Evolutionary conservation across 2,113 vertebrate genomes (phyloP), one percentile per base, ranked within the genome.

Genomic region (Urocitellus parryii): DNA sequence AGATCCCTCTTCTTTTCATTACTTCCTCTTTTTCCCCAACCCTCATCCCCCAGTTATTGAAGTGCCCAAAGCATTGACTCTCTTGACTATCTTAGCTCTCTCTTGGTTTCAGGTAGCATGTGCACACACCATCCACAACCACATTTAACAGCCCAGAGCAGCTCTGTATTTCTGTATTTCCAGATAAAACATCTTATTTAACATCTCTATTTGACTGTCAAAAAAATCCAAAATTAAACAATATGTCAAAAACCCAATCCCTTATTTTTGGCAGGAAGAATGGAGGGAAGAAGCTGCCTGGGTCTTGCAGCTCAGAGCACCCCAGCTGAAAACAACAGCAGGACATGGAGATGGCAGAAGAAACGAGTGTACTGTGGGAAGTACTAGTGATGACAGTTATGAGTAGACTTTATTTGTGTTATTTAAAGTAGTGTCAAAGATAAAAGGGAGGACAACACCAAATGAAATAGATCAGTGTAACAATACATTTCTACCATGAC

Each of bases 151-250:
- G 68, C n/a, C 42, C 27, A 85, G 13, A 65, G 27, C 8, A 70
- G 2, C n/a, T 61, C 68, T 77, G 34, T 90, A 89, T 56, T n/a
- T 61, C 68, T 77, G 34, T 90, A 89, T 56, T 63, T 88, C 42
- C 58, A 86, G 14, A 85, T 63, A 80, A 76, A 93, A 88, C 3
- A 84, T 32, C 4, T 29, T 56, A 48, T 42, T 78, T 65, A 76
- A 93, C 48, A 77, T 63, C 18, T 34, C 29, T 20, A 67, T 18
- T 27, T 92, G 37, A 83, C 13, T 39, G 48, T 70, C 29, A 61
- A 1, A 85, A 14, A 94, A 94, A 85, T 81, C 45, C 85, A 24
- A 81, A 77, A 77, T 65, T 77, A 70, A 89, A 17, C 39, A 85
- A 13, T n/a, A 68, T 37, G 9, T 68, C 72, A 89, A 74, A 67